Conservation (phyloP, 2,113 vertebrate genomes). For the Labeo rohita region DNA sequence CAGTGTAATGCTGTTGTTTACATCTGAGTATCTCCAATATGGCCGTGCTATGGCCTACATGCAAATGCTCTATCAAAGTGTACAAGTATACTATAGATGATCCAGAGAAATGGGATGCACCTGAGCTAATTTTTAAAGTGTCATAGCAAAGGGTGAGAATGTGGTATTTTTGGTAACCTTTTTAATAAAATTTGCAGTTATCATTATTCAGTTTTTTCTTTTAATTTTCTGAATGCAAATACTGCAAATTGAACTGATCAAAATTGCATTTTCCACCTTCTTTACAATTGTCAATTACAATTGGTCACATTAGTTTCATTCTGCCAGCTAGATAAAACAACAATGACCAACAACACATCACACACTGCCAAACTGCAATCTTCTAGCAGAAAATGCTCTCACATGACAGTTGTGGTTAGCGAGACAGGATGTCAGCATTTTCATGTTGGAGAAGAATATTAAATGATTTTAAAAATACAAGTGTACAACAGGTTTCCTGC, state of each 20-base stretch:
- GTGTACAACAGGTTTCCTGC: neutral
- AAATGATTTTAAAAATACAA: neutral
- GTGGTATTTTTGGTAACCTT: neutral
- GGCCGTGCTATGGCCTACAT: no score
- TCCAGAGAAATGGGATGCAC: neutral
- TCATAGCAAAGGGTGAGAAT: neutral
- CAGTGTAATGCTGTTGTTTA: no score
- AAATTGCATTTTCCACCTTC: neutral
- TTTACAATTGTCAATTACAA: neutral
- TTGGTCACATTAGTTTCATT: neutral
- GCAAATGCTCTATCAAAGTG: neutral
- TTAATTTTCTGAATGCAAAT: no score
- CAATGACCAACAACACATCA: neutral
- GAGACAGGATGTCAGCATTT: slow-evolving; percentile 45
- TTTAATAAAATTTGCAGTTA: neutral
- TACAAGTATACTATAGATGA: neutral
- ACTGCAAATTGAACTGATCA: neutral
- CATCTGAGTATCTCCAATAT: no score
- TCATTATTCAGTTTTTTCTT: no score
- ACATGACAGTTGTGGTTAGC: slow-evolving; percentile 7
- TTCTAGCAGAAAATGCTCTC: slow-evolving; percentile 13
- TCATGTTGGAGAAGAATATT: slow-evolving; percentile 2
- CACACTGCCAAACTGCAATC: neutral
- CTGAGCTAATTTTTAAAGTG: neutral
- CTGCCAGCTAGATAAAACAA: neutral